phyloP scores from a whole-genome alignment of 2,113 vertebrate genomes.

The Entomyzon cyanotis region DNA sequence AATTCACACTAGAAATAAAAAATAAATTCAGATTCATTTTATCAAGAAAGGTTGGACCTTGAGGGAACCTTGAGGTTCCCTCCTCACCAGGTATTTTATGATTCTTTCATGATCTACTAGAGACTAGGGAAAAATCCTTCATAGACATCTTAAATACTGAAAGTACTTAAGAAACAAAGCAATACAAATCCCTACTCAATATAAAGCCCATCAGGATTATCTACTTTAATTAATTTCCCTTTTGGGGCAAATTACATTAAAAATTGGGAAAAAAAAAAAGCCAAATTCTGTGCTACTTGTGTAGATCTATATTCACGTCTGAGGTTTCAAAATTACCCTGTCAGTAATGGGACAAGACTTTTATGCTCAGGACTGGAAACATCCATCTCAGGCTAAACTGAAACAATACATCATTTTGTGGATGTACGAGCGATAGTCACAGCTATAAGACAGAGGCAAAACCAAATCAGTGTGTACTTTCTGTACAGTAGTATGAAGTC shows the following conservation, averaged over 20 bases:
- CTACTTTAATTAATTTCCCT: not conserved
- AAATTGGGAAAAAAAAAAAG: rapidly evolving
- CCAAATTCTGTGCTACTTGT: not conserved
- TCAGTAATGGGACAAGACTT: not conserved
- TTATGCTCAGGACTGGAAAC: not conserved
- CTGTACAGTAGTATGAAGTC: not conserved
- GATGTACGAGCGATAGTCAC: not conserved
- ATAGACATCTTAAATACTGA: not conserved
- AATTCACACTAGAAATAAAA: not conserved
- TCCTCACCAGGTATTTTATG: not conserved
- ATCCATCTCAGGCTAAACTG: not conserved
- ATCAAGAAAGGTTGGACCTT: not conserved
- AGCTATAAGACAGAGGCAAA: not conserved
- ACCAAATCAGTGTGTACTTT: not conserved
- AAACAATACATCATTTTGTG: not conserved
- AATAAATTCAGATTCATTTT: not conserved
- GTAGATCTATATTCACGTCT: not conserved
- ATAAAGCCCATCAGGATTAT: not conserved
- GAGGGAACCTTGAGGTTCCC: not conserved
- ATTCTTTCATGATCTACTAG: not conserved
- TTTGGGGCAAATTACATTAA: not conserved
- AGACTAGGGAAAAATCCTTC: not conserved
- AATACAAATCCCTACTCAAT: not conserved
- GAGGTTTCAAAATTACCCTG: not conserved
- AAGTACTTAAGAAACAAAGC: not conserved